These are phyloP conservation scores for Pantelozetes paolii DNA, from an alignment of 2,888 invertebrate genomes.

Conservation along the genomic window DNA sequence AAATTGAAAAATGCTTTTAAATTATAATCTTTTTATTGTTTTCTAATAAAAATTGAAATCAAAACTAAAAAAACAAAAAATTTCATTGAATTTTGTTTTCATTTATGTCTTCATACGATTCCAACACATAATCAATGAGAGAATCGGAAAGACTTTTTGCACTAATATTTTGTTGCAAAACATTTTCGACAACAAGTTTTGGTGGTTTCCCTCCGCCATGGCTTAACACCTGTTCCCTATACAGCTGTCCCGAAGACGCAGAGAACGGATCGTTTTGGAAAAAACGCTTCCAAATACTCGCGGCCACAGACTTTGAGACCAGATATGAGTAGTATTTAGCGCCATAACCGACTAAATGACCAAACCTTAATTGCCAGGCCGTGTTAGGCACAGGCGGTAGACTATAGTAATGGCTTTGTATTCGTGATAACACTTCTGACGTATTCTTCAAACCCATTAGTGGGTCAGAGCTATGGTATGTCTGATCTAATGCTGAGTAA, in stretches of 20 bases:
- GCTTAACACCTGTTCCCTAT: constrained; percentile 69
- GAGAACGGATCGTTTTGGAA: constrained; percentile 73
- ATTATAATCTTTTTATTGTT: too few relatives aligned
- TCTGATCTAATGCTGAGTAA: constrained; percentile 85
- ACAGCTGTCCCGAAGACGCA: constrained; percentile 69
- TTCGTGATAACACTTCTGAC: constrained; percentile 68
- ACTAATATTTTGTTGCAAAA: constrained; percentile 49
- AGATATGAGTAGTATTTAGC: constrained; percentile 98
- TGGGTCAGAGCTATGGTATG: constrained; percentile 66
- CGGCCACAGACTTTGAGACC: constrained; percentile 86
- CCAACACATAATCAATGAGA: constrained; percentile 58
- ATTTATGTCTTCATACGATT: neutral
- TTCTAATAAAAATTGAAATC: too few relatives aligned
- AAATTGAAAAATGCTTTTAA: too few relatives aligned
- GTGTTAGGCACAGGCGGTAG: constrained; percentile 82
- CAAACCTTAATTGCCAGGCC: constrained; percentile 92
- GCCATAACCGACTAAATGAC: constrained; percentile 95
- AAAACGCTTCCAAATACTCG: constrained; percentile 83
- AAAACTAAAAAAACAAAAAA: neutral
- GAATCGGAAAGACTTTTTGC: constrained; percentile 72
- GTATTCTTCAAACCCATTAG: constrained; percentile 54
- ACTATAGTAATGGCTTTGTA: constrained; percentile 77
- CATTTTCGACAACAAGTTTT: constrained; percentile 63
- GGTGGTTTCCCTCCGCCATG: constrained; percentile 86
- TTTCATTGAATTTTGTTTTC: neutral